Base-by-base conservation (phyloP, 2,888 invertebrate species). In the Lasioglossum morio region DNA sequence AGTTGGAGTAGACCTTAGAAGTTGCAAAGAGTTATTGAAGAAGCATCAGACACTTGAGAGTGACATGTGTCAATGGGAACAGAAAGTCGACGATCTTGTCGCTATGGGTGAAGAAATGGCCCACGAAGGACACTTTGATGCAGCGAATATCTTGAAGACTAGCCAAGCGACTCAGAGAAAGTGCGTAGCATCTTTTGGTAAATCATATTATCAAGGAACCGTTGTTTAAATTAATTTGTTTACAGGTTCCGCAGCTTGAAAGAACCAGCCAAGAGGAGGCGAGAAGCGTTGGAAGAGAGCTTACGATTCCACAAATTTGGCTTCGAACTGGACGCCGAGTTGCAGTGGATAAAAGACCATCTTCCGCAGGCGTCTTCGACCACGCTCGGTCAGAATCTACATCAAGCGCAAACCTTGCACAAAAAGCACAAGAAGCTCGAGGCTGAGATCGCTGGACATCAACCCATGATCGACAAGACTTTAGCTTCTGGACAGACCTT, bases 301-400 rank as follows among this genome's bases (percentile, higher is more conserved):
- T 95, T 98, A 19, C 96, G 97, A 82, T 97, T 98, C 94, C 99
- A 99, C 95, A 98, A 99, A 94, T 99, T 99, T 95, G 97, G 98
- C 3, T 99, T 99, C 92, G 99, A 99, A 93, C 96, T 99, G 73
- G 98, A 98, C 74, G 97, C 98, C 1, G 99, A 99, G 94, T 96
- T 98, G 92, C 98, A 98, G 94, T 99, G 99, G 99, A 98, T 99
- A 88, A 97, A 97, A 63, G 99, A 99, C 95, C 98, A 99, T 85
- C 95, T 97, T 89, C 98, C 98, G 0, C 96, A 97, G 0, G 99
- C 98, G 0, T 96, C 97, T 0, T 97, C 98, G 0, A 97, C 97
- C 23, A 96, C 96, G 46, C 95, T 98, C 40, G 98, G 99, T 0
- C 97, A 97, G 79, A 99, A 98, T 95, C 96, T 99, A 66, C 98